phyloP scores from a whole-genome alignment of 1,140 invertebrate species.

The Drosophila rhopaloa region DNA sequence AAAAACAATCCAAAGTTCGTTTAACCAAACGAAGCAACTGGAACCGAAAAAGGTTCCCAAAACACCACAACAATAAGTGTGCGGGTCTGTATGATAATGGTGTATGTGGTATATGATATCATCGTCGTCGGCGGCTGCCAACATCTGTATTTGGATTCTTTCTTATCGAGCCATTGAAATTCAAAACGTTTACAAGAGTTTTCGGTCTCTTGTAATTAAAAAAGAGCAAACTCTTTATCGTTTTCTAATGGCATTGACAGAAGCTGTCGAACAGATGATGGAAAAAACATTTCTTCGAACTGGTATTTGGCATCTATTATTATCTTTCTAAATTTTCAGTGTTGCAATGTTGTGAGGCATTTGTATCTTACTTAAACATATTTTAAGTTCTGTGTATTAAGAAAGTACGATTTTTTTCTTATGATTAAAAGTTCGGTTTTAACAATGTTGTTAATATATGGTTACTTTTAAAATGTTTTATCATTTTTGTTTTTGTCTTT shows the following conservation, averaged over 20 bases:
- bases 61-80: slow-evolving; percentile 5
- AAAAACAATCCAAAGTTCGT: slow-evolving; percentile 48
- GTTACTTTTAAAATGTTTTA: too few relatives aligned
- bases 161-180: slow-evolving; percentile 40
- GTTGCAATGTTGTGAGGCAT: neutral
- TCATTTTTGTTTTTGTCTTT: neutral
- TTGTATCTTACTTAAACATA: neutral
- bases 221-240: slow-evolving; percentile 45
- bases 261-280: slow-evolving; percentile 34
- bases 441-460: too few relatives aligned
- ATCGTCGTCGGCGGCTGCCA: slow-evolving; percentile 34
- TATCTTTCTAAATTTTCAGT: slow-evolving; percentile 3
- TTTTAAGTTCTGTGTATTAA: neutral
- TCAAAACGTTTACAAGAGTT: slow-evolving; percentile 29
- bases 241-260: slow-evolving; percentile 29
- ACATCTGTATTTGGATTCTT: slow-evolving; percentile 30
- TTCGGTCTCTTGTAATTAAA: slow-evolving; percentile 64
- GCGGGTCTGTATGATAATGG: slow-evolving; percentile 16
- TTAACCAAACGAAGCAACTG: slow-evolving; percentile 45
- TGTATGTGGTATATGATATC: slow-evolving; percentile 47
- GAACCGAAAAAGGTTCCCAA: slow-evolving; percentile 38
- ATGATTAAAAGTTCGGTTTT: too few relatives aligned
- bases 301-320: neutral
- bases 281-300: slow-evolving; percentile 40
- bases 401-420: too few relatives aligned